A percentile compares a stretch with the other conserved stretches of the same genome.
Conservation (phyloP, 1,140 invertebrate species). For the Apis laboriosa region DNA sequence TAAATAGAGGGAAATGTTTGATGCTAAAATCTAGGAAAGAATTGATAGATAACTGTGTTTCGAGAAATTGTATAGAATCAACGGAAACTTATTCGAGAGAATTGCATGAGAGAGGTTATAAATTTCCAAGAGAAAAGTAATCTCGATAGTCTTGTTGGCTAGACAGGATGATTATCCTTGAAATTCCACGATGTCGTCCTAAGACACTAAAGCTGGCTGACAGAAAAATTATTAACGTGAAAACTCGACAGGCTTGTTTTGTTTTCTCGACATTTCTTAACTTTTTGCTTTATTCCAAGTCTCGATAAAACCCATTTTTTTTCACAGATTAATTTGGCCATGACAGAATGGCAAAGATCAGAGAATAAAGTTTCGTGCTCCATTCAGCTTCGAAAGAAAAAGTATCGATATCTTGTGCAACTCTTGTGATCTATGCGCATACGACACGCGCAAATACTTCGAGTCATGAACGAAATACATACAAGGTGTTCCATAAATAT, state of each 20-base stretch:
- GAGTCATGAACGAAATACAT: neutral
- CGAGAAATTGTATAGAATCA: neutral
- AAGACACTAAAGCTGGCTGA: neutral
- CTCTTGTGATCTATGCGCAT: neutral
- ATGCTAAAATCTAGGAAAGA: neutral
- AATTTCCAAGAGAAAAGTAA: constrained; percentile 39
- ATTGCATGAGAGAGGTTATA: neutral
- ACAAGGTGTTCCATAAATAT: too few species aligned
- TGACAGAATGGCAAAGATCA: neutral
- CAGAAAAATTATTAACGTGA: neutral
- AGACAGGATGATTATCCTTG: constrained; percentile 33
- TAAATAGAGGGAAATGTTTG: neutral
- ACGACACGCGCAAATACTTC: neutral
- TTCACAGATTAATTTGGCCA: too few species aligned
- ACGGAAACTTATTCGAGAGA: neutral
- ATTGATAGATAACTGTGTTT: neutral
- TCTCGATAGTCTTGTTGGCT: constrained; percentile 29
- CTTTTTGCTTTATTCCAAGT: neutral
- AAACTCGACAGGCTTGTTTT: neutral
- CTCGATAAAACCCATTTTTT: neutral
- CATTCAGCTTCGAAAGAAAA: neutral
- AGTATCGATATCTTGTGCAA: neutral
- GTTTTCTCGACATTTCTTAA: neutral
- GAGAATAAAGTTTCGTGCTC: neutral
- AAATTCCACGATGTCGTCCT: constrained; percentile 12